A percentile compares a stretch with the other conserved stretches of the same genome.
These are phyloP conservation scores for Thalassaphorura encarpata DNA, from an alignment of 1,140 invertebrate species.

Conservation along the genomic window DNA sequence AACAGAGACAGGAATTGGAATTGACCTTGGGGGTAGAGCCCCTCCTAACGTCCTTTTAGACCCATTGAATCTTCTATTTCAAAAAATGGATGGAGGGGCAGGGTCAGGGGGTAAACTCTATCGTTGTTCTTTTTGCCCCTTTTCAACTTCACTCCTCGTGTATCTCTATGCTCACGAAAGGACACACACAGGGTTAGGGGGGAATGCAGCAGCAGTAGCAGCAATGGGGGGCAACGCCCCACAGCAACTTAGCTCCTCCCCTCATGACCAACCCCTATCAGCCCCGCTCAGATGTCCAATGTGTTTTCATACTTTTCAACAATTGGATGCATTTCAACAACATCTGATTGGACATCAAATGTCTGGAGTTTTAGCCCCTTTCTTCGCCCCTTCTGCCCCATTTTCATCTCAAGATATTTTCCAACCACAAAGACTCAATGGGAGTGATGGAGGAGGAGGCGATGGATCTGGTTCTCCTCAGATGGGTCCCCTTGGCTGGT, in stretches of 20 bases:
- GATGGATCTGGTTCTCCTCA: not conserved
- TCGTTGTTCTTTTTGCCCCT: conserved; percentile 80
- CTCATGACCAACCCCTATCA: conserved; percentile 15
- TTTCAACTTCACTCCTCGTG: conserved; percentile 75
- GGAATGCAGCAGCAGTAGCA: conserved; percentile 11
- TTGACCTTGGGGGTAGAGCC: no score
- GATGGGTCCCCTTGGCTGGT: not conserved
- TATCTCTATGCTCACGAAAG: conserved; percentile 84
- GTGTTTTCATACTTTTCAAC: conserved; percentile 47
- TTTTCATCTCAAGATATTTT: not conserved
- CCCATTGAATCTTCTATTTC: conserved; percentile 28
- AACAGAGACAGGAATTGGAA: no score
- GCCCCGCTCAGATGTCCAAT: conserved; percentile 47
- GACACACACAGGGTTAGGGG: conserved; percentile 52
- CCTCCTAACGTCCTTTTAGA: no score
- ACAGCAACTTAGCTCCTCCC: not conserved
- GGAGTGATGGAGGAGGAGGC: not conserved
- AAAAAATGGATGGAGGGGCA: conserved; percentile 31
- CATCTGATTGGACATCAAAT: conserved; percentile 51
- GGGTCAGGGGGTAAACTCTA: conserved; percentile 42
- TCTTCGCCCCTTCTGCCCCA: not conserved
- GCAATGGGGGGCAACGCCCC: conserved; percentile 15
- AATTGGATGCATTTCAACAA: conserved; percentile 48
- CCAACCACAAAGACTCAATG: conserved; percentile 1
- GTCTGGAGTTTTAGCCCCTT: conserved; percentile 30